Evolutionary conservation across 1,140 invertebrate genomes (phyloP).

Genomic region (Wasmannia auropunctata): DNA sequence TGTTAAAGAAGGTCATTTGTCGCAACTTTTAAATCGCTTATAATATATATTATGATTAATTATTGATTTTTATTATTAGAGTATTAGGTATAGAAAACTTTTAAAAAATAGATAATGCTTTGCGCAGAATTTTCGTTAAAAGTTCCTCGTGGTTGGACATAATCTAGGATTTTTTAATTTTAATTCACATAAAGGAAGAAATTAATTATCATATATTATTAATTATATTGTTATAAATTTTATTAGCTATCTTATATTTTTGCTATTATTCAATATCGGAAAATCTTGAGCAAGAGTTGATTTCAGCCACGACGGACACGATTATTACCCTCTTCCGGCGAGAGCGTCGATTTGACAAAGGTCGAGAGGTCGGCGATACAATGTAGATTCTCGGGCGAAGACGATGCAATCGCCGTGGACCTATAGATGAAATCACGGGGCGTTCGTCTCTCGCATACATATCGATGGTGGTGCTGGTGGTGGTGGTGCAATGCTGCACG

Average conservation of each 20-base stretch:
- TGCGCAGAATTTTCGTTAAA: not conserved
- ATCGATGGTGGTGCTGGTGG: not conserved
- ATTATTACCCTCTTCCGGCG: not conserved
- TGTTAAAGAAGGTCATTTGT: too few species aligned
- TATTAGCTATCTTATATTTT: not conserved
- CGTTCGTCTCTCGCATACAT: constrained; percentile 15
- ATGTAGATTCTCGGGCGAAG: constrained; percentile 29
- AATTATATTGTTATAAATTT: not conserved
- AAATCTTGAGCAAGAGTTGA: not conserved
- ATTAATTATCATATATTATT: not conserved
- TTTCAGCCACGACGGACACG: not conserved
- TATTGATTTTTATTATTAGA: not conserved
- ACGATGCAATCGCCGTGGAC: constrained; percentile 42
- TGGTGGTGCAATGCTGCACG: constrained; percentile 41
- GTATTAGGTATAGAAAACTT: not conserved
- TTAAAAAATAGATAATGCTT: not conserved
- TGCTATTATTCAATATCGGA: not conserved
- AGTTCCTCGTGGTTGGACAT: not conserved
- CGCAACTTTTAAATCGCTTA: too few species aligned
- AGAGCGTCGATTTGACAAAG: constrained; percentile 36
- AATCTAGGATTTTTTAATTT: not conserved
- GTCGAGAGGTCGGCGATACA: constrained; percentile 12
- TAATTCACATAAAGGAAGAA: not conserved
- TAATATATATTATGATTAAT: too few species aligned
- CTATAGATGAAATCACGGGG: constrained; percentile 19